phyloP scores from a whole-genome alignment of 2,888 invertebrate genomes.

The Melanargia galathea region DNA sequence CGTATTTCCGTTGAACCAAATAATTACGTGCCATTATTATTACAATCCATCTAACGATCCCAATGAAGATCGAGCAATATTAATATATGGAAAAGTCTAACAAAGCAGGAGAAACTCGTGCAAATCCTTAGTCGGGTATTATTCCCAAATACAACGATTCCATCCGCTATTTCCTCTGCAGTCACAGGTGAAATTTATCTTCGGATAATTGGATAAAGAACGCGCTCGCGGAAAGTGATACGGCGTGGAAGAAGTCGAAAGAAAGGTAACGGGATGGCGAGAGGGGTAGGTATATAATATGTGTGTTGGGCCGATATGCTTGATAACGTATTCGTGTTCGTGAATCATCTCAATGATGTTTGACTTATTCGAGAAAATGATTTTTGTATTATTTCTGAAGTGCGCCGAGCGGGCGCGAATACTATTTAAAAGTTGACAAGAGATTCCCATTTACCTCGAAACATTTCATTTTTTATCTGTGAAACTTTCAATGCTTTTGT shows the following conservation, averaged over 20 bases:
- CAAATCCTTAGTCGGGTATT: conserved; percentile 45
- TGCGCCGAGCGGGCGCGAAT: no score
- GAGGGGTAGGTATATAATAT: conserved; percentile 50
- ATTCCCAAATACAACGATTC: conserved; percentile 66
- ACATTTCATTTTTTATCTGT: no score
- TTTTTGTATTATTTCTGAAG: background rate
- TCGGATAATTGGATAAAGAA: conserved; percentile 82
- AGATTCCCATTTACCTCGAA: no score
- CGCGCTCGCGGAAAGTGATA: conserved; percentile 78
- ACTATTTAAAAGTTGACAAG: no score
- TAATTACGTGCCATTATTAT: conserved; percentile 7
- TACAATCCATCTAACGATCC: conserved; percentile 15
- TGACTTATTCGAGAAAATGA: background rate
- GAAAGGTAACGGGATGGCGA: conserved; percentile 43
- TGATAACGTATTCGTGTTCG: conserved; percentile 30
- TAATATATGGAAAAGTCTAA: conserved; percentile 40
- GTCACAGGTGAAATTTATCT: conserved; percentile 83
- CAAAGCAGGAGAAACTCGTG: conserved; percentile 32
- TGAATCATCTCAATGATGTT: conserved; percentile 15
- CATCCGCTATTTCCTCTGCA: conserved; percentile 72
- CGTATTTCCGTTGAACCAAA: background rate
- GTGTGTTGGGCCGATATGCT: conserved; percentile 49
- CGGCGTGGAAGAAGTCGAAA: conserved; percentile 65
- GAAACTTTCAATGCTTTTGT: no score
- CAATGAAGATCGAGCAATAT: conserved; percentile 20